Evolutionary conservation across 2,888 invertebrate genomes (phyloP).

Genomic region (Pomacea canaliculata): DNA sequence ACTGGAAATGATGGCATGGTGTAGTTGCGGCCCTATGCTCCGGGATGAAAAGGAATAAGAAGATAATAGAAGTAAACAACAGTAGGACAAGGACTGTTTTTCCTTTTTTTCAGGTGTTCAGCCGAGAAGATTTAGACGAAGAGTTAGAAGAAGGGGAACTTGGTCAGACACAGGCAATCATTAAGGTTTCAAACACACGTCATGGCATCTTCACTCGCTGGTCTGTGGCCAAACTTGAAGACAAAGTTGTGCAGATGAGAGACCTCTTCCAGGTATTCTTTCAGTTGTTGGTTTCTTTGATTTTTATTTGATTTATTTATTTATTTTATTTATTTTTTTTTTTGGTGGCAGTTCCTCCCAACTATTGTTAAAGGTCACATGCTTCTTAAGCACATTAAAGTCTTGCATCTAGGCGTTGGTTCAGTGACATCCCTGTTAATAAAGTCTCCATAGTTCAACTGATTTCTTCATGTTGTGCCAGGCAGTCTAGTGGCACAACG

Average conservation of each 20-base stretch:
- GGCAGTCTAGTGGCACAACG: too few species aligned
- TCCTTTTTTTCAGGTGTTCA: constrained; percentile 51
- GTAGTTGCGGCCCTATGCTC: too few species aligned
- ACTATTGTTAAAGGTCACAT: not conserved
- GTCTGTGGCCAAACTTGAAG: constrained; percentile 64
- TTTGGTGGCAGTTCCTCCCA: not conserved
- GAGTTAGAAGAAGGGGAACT: constrained; percentile 24
- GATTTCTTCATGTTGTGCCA: too few species aligned
- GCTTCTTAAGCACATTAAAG: not conserved
- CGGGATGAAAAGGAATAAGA: too few species aligned
- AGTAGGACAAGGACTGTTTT: too few species aligned
- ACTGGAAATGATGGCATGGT: too few species aligned
- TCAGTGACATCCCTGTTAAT: too few species aligned
- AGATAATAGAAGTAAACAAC: too few species aligned
- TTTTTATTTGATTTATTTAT: not conserved
- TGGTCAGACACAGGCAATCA: constrained; percentile 45
- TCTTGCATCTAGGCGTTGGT: too few species aligned
- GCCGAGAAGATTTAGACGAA: constrained; percentile 52
- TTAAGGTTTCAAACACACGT: constrained; percentile 62
- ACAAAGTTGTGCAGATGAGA: constrained; percentile 63
- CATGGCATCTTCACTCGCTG: constrained; percentile 62
- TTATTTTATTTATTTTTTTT: not conserved
- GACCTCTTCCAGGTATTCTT: constrained; percentile 59
- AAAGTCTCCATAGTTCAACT: too few species aligned
- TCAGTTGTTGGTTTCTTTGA: not conserved